Evolutionary conservation across 2,888 invertebrate genomes (phyloP), one percentile per base, ranked within the genome.

Genomic region (Oithona nana): DNA sequence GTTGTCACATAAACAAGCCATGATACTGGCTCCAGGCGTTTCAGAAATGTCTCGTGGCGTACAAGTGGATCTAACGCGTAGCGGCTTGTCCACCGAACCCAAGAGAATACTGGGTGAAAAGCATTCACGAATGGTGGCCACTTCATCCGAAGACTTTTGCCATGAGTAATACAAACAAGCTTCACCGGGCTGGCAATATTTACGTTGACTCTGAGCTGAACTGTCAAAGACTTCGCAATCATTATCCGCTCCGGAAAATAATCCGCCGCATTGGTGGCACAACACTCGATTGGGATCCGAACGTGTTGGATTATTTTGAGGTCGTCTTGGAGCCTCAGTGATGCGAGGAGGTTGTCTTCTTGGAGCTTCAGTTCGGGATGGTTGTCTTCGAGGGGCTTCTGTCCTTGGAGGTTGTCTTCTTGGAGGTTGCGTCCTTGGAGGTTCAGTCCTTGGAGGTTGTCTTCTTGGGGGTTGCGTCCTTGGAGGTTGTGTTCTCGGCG

Each of bases 91-190:
- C 16, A 62, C 57, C 48, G 62, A 57, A 16, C 62, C 62, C 28
- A 62, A 54, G 29, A 62, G 56, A 22, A 62, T 62, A 13, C 28
- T 28, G 11, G 52, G 59, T 1, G 62, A 55, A 20, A 62, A 57
- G 28, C 62, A 62, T 56, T 62, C 62, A 2, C 62, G 20, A 28
- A 62, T 62, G 3, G 26, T 29, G 1, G 62, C 28, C 20, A 26
- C 39, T 26, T 62, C 62, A 56, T 29, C 29, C 16, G 28, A 22
- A 11, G 62, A 62, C 24, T 62, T 62, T 29, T 56, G 28, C 62
- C 62, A 62, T 11, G 62, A 56, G 54, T 62, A 62, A 24, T 48
- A 62, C 2, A 62, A 39, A 56, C 62, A 62, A 29, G 56, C 62
- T 3, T 62, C 56, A 20, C 62, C 62, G 31, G 52, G 29, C 56